These are phyloP conservation scores for Phytoseiulus persimilis DNA, from an alignment of 2,888 invertebrate species.

Conservation along the genomic window DNA sequence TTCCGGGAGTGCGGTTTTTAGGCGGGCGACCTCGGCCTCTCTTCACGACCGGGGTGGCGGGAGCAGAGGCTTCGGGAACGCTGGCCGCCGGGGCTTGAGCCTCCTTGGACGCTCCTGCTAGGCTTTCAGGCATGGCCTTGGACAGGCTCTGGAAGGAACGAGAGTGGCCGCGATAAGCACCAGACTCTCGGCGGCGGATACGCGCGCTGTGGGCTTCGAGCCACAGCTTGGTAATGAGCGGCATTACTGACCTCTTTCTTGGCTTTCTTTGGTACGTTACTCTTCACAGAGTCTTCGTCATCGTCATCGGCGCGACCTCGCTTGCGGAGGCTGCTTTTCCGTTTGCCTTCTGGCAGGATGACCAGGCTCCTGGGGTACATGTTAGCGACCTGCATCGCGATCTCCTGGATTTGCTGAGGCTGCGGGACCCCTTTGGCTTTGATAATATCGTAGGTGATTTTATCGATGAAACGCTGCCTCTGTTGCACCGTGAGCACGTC, in stretches of 20 bases:
- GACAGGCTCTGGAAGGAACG: too few relatives aligned
- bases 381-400: slow-evolving; percentile 28
- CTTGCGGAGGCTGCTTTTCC: slow-evolving; percentile 29
- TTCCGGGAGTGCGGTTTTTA: neutral
- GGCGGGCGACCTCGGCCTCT: neutral
- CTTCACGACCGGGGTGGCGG: neutral
- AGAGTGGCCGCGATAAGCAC: too few relatives aligned
- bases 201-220: too few relatives aligned
- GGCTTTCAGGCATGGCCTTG: neutral
- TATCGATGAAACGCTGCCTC: slow-evolving; percentile 35
- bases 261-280: neutral
- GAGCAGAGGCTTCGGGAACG: neutral
- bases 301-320: slow-evolving; percentile 18
- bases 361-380: slow-evolving; percentile 27
- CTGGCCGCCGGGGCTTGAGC: neutral
- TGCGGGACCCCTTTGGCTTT: slow-evolving; percentile 35
- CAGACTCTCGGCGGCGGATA: too few relatives aligned
- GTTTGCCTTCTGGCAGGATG: slow-evolving; percentile 21
- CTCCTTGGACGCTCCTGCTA: neutral
- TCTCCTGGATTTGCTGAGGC: slow-evolving; percentile 28
- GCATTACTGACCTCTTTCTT: neutral
- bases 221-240: too few relatives aligned
- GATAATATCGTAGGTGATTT: slow-evolving; percentile 22
- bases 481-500: slow-evolving; percentile 28
- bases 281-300: neutral